Conservation (phyloP, 2,113 vertebrate species). For the Cyprinodon tularosa region DNA sequence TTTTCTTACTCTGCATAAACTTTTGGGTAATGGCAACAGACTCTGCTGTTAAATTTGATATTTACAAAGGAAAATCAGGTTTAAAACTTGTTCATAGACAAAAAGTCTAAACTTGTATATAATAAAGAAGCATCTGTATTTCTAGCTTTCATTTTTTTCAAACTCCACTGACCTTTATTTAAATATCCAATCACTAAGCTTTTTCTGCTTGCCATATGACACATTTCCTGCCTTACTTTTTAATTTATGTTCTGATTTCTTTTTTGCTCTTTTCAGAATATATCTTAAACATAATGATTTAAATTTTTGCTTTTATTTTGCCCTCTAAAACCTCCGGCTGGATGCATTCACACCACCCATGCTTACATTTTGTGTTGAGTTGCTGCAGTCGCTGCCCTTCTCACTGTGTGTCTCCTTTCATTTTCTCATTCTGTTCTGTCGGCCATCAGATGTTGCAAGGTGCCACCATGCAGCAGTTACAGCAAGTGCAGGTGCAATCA, state of each 20-base stretch:
- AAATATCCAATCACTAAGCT: neutral
- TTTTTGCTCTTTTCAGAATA: neutral
- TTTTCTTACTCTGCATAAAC: too few species aligned
- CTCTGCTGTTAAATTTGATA: too few species aligned
- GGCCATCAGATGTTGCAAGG: conserved; percentile 84
- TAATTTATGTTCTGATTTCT: conserved; percentile 5
- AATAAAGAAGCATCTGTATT: neutral
- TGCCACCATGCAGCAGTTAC: conserved; percentile 85
- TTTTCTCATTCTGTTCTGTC: conserved; percentile 60
- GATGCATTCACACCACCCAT: conserved; percentile 10
- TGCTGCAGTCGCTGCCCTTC: conserved; percentile 62
- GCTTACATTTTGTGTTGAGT: conserved; percentile 51
- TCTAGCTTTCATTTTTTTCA: neutral
- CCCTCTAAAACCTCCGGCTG: conserved; percentile 18
- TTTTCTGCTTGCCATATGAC: neutral
- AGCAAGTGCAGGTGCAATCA: conserved; percentile 85
- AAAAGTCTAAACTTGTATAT: neutral
- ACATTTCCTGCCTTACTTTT: neutral
- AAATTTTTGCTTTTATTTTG: conserved; percentile 25
- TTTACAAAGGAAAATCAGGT: too few species aligned
- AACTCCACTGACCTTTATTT: neutral
- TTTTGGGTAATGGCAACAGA: too few species aligned
- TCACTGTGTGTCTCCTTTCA: conserved; percentile 70
- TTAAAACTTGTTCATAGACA: neutral
- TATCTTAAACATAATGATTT: conserved; percentile 2